phyloP scores from a whole-genome alignment of 2,888 invertebrate genomes.

The Cyaniris semiargus region DNA sequence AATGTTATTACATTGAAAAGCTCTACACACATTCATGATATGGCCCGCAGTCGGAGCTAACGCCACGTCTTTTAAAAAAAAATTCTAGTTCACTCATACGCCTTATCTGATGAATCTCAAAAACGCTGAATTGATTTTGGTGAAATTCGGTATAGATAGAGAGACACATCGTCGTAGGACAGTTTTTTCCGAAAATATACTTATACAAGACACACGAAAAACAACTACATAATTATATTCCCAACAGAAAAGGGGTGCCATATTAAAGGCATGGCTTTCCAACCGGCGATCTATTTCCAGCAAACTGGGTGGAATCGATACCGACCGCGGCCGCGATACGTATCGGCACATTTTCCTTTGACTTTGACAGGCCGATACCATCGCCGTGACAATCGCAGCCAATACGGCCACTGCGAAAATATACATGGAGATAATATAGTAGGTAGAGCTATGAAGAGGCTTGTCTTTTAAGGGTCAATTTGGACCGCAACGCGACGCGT shows the following conservation, averaged over 20 bases:
- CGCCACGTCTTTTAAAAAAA: no score
- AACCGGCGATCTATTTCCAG: slow-evolving; percentile 31
- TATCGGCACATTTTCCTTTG: slow-evolving; percentile 39
- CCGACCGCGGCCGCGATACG: slow-evolving; percentile 39
- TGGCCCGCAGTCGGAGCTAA: no score
- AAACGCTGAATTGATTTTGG: no score
- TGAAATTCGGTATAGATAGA: no score
- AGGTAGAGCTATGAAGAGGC: no score
- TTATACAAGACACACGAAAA: background rate
- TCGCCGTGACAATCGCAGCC: slow-evolving; percentile 32
- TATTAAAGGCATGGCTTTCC: background rate
- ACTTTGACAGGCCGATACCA: slow-evolving; percentile 40
- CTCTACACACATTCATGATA: no score
- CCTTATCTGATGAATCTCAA: no score
- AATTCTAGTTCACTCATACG: no score
- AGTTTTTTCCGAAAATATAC: no score
- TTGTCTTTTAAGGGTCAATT: no score
- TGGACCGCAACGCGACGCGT: no score
- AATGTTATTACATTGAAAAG: background rate
- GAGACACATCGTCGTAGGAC: no score
- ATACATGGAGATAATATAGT: background rate
- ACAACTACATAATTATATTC: background rate
- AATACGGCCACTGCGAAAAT: slow-evolving; percentile 19
- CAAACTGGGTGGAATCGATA: slow-evolving; percentile 37
- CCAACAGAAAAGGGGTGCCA: background rate